phyloP scores from a whole-genome alignment of 1,140 invertebrate species.

The Varroa destructor region DNA sequence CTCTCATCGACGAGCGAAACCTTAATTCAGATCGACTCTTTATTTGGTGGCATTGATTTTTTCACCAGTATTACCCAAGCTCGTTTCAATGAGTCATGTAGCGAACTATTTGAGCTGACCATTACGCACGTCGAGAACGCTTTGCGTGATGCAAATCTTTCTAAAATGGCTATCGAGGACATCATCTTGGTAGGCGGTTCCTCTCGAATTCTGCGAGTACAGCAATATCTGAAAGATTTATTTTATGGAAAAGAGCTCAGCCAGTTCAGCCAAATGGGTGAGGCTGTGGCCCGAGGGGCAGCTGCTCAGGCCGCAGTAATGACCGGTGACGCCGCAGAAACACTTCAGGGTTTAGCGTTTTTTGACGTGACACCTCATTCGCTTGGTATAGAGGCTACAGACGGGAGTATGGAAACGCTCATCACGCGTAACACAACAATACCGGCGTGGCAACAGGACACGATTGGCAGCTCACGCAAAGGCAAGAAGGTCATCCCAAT shows the following conservation, averaged over 20 bases:
- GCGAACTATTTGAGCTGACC: conserved; percentile 34
- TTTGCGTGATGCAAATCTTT: conserved; percentile 33
- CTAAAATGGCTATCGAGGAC: conserved; percentile 32
- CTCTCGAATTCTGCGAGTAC: conserved; percentile 35
- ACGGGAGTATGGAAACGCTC: conserved; percentile 48
- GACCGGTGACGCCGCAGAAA: conserved; percentile 35
- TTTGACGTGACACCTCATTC: conserved; percentile 50
- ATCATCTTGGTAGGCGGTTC: conserved; percentile 37
- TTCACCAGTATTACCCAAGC: conserved; percentile 50
- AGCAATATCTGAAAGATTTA: conserved; percentile 32
- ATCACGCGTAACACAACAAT: conserved; percentile 43
- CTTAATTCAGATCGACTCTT: conserved; percentile 47
- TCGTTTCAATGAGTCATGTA: conserved; percentile 33
- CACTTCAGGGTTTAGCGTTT: conserved; percentile 43
- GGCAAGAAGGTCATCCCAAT: conserved; percentile 62
- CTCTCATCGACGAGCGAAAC: conserved; percentile 15
- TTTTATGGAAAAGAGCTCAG: conserved; percentile 34
- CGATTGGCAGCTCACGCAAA: conserved; percentile 53
- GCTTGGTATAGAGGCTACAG: conserved; percentile 49
- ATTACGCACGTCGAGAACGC: conserved; percentile 31
- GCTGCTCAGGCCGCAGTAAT: conserved; percentile 39
- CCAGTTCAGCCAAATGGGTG: conserved; percentile 40
- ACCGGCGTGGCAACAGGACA: conserved; percentile 52
- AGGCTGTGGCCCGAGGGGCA: conserved; percentile 42
- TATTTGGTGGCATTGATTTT: conserved; percentile 87